Evolutionary conservation across 23 tunicate species (phyloP).

Genomic region (Halocynthia aurantium): DNA sequence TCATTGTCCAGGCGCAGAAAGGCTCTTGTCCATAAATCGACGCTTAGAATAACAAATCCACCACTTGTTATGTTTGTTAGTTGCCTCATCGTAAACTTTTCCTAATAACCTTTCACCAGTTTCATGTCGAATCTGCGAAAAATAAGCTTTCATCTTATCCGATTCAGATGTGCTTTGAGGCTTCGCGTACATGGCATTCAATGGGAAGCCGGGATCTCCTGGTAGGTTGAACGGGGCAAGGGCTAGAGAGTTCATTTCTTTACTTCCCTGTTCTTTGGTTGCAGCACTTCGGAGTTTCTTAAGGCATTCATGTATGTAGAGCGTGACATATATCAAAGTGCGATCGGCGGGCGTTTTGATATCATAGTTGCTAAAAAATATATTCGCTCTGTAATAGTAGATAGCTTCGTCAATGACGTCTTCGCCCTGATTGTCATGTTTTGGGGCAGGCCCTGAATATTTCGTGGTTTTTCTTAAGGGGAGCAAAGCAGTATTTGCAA

Average conservation of each 20-base stretch:
- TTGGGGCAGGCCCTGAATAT: conserved; percentile 80
- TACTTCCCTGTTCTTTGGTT: conserved; percentile 64
- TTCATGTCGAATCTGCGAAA: conserved; percentile 74
- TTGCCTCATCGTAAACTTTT: conserved; percentile 51
- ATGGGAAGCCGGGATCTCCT: conserved; percentile 95
- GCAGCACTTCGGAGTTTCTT: conserved; percentile 63
- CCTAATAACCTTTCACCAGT: conserved; percentile 74
- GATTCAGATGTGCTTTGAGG: conserved; percentile 58
- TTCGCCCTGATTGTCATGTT: conserved; percentile 29
- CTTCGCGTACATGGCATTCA: conserved; percentile 88
- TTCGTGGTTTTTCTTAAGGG: conserved; percentile 59
- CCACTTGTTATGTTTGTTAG: conserved; percentile 93
- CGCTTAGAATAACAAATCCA: conserved; percentile 96
- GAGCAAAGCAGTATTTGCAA: conserved; percentile 81
- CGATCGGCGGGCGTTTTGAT: conserved; percentile 92
- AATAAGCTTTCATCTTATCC: conserved; percentile 89
- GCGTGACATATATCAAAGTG: conserved; percentile 93
- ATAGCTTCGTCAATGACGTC: conserved; percentile 94
- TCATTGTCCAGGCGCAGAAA: conserved; percentile 85
- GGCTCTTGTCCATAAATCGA: conserved; percentile 88
- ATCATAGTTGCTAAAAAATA: conserved; percentile 92
- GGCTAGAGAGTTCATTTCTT: conserved; percentile 83
- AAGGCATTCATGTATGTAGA: conserved; percentile 91
- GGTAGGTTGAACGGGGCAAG: conserved; percentile 84
- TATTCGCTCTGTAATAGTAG: conserved; percentile 79